These are phyloP conservation scores for Elgaria multicarinata DNA, from an alignment of 2,113 vertebrate species.

Conservation along the genomic window DNA sequence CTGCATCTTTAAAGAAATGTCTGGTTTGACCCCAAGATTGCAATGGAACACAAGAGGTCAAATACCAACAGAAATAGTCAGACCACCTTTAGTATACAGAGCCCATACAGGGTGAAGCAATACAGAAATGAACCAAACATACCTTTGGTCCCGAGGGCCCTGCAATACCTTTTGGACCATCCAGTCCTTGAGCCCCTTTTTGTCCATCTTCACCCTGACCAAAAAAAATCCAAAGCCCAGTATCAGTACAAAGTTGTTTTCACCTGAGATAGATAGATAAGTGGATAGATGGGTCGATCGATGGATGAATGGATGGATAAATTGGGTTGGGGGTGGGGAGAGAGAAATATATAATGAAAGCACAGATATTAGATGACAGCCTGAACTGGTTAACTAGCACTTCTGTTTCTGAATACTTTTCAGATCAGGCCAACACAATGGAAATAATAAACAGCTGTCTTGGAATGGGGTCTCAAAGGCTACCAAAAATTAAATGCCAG, in stretches of 20 bases:
- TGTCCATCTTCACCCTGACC: conserved; percentile 73
- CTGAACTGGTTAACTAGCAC: background rate
- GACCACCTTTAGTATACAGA: background rate
- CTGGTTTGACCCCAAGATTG: too few species aligned
- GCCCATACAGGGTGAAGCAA: background rate
- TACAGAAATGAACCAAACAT: conserved; percentile 33
- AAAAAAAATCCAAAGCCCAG: conserved; percentile 38
- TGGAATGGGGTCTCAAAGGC: background rate
- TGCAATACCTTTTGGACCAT: conserved; percentile 60
- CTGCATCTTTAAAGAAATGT: too few species aligned
- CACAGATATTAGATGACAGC: background rate
- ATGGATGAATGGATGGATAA: too few species aligned
- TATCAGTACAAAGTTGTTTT: conserved; percentile 17
- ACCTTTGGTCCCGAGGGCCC: conserved; percentile 75
- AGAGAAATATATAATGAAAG: background rate
- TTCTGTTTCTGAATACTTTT: background rate
- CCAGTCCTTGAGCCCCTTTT: conserved; percentile 71
- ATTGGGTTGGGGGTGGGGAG: too few species aligned
- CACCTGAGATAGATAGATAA: background rate
- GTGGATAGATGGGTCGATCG: background rate
- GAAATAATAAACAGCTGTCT: background rate
- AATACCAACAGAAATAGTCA: too few species aligned
- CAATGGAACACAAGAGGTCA: too few species aligned
- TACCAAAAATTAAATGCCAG: background rate
- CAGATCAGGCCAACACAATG: background rate